phyloP scores from a whole-genome alignment of 2,113 vertebrate species.

The Platysternon megacephalum region DNA sequence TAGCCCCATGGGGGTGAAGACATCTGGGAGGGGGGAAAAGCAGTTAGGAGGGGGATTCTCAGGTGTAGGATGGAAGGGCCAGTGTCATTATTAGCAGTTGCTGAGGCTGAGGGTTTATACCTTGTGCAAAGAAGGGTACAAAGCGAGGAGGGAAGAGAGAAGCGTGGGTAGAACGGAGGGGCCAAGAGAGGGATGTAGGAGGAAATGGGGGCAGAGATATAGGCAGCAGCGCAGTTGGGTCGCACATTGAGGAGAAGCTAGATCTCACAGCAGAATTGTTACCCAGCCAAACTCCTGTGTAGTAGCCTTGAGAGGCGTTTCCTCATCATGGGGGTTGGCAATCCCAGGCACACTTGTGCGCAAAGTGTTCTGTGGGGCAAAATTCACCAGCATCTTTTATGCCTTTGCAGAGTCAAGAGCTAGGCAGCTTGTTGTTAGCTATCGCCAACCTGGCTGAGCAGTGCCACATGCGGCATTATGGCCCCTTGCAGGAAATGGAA shows the following conservation, averaged over 20 bases:
- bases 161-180: not conserved
- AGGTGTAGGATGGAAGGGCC: not conserved
- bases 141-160: not conserved
- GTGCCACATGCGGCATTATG: constrained; percentile 71
- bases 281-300: not conserved
- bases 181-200: not conserved
- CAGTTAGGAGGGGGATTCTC: not conserved
- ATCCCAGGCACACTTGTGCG: accelerated
- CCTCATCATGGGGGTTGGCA: not conserved
- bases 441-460: constrained; percentile 77
- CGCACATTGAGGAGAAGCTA: not conserved
- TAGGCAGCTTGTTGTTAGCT: constrained; percentile 68
- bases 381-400: not conserved
- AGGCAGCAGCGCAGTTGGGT: not conserved
- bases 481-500: constrained; percentile 54
- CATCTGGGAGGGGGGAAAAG: not conserved
- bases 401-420: constrained; percentile 67
- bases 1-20: not conserved
- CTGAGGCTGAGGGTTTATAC: not conserved
- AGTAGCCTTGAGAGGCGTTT: not conserved
- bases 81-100: not conserved
- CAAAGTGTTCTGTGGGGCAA: accelerated
- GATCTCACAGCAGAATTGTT: not conserved
- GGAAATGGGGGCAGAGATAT: not conserved
- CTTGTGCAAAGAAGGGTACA: not conserved